Evolutionary conservation across 2,113 vertebrate genomes (phyloP).

Genomic region (Oxyruncus cristatus): DNA sequence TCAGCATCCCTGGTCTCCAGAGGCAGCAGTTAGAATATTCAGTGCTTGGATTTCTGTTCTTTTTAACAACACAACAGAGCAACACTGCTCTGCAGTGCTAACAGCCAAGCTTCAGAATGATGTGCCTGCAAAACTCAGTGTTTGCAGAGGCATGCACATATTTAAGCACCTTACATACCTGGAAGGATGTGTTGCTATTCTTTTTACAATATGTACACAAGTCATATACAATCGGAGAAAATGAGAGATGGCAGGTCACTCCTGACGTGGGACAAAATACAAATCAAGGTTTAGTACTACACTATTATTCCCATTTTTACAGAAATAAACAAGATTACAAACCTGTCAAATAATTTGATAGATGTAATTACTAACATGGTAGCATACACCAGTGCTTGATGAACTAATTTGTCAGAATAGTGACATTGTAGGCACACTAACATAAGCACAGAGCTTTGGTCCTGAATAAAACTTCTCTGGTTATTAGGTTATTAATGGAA

Average conservation of each 20-base stretch:
- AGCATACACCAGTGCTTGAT: not conserved
- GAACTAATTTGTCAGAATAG: slow-evolving; percentile 4
- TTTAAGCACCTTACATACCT: not conserved
- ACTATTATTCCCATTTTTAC: not conserved
- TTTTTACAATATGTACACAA: not conserved
- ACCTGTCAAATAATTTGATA: not conserved
- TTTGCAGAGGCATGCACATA: not conserved
- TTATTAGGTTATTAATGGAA: slow-evolving; percentile 27
- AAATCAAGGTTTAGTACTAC: not conserved
- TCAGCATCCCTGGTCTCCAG: not conserved
- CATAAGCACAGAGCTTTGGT: not conserved
- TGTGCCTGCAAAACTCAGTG: not conserved
- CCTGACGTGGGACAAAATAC: not conserved
- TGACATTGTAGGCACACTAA: not conserved
- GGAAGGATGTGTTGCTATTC: not conserved
- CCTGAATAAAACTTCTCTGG: not conserved
- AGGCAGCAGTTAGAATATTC: not conserved
- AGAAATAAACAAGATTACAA: not conserved
- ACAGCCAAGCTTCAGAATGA: not conserved
- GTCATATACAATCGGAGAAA: not conserved
- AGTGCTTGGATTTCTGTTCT: not conserved
- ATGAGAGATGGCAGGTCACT: not conserved
- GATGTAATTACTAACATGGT: not conserved
- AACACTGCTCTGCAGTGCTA: not conserved
- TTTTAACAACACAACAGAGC: not conserved